phyloP scores from a whole-genome alignment of 2,797 vertebrate species.

The Halcyon smyrnensis region DNA sequence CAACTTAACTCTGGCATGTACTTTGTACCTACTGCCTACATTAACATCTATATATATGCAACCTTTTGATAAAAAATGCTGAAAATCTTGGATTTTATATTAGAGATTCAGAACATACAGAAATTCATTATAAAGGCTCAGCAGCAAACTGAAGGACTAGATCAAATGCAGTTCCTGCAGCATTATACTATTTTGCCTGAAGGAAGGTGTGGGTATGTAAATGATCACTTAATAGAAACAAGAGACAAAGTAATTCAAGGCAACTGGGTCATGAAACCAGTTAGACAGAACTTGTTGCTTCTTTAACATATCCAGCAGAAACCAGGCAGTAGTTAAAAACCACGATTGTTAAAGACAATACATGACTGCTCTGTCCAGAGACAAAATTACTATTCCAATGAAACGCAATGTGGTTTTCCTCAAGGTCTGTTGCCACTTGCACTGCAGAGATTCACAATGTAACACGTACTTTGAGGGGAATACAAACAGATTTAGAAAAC shows the following conservation, averaged over 20 bases:
- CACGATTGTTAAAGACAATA: background rate
- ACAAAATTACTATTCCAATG: background rate
- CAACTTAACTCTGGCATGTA: background rate
- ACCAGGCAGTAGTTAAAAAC: background rate
- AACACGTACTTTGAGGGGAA: background rate
- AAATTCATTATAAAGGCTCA: background rate
- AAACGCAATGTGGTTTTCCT: background rate
- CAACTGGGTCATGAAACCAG: background rate
- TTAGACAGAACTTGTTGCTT: background rate
- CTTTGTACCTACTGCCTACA: background rate
- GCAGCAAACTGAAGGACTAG: background rate
- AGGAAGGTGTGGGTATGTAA: accelerated
- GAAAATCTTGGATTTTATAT: background rate
- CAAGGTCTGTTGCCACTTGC: background rate
- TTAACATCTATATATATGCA: accelerated
- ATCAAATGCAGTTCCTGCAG: background rate
- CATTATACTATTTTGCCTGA: accelerated
- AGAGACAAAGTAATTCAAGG: background rate
- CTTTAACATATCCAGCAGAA: background rate
- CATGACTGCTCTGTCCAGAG: background rate
- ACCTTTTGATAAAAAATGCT: background rate
- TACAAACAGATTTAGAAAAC: background rate
- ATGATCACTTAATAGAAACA: background rate
- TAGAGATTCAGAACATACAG: background rate
- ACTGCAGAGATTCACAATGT: background rate